A percentile compares a stretch with the other conserved stretches of the same genome.
These are phyloP conservation scores for Echinops telfairi DNA, from an alignment of 2,113 vertebrate genomes.

Conservation along the genomic window DNA sequence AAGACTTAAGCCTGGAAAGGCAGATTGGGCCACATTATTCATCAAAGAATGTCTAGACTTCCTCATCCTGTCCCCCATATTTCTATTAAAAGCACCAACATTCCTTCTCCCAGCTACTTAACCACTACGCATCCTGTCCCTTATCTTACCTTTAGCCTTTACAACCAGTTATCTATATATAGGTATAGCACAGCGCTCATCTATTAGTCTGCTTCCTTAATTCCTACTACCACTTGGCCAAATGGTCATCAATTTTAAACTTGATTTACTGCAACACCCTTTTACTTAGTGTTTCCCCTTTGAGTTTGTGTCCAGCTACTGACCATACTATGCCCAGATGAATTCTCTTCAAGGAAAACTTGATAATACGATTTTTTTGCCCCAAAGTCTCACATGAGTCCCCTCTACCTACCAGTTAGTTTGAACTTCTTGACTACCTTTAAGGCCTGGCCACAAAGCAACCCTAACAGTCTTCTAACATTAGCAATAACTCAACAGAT, in stretches of 20 bases:
- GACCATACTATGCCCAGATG: neutral
- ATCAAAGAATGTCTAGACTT: too few relatives aligned
- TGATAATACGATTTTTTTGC: neutral
- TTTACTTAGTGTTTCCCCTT: neutral
- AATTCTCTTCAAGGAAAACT: constrained; percentile 32
- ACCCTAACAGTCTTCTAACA: neutral
- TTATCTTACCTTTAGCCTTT: neutral
- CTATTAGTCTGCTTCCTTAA: neutral
- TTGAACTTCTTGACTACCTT: neutral
- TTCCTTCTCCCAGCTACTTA: neutral
- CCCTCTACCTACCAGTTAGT: neutral
- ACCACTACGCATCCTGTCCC: neutral
- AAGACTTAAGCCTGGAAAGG: too few relatives aligned
- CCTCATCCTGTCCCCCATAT: neutral
- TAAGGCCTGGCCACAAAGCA: neutral
- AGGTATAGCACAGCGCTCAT: neutral
- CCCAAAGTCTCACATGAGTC: neutral
- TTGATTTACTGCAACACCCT: neutral
- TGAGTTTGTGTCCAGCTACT: neutral
- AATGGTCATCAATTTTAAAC: neutral
- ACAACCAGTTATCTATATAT: neutral
- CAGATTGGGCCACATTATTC: too few relatives aligned
- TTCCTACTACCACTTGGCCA: neutral
- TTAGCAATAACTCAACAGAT: neutral
- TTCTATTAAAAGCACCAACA: neutral